phyloP scores from a whole-genome alignment of 2,797 vertebrate genomes.

The Anas flavirostris region DNA sequence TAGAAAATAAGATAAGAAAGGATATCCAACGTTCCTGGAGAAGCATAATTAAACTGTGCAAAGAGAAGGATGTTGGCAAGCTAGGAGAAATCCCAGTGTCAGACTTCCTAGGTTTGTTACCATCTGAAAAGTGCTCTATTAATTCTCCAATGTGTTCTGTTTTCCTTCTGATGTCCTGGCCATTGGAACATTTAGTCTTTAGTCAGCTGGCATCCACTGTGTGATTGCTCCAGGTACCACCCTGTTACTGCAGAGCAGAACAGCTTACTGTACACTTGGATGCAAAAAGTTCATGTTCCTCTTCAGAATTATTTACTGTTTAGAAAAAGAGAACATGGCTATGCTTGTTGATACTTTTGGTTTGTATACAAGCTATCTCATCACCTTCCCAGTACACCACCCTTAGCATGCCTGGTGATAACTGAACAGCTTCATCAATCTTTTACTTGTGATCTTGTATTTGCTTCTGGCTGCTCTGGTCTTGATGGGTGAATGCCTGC shows the following conservation, averaged over 20 bases:
- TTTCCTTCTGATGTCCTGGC: neutral
- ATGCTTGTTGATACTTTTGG: neutral
- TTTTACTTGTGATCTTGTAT: neutral
- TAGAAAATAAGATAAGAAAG: slow-evolving; percentile 73
- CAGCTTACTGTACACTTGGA: neutral
- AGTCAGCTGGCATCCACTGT: neutral
- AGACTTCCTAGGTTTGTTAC: slow-evolving; percentile 73
- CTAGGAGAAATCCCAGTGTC: slow-evolving; percentile 63
- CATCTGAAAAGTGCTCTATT: neutral
- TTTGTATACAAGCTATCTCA: neutral
- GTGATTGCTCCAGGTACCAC: neutral
- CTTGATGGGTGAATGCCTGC: neutral
- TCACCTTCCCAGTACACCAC: neutral
- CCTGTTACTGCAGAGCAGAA: neutral
- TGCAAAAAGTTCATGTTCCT: neutral
- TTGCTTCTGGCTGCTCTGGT: neutral
- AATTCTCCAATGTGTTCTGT: neutral
- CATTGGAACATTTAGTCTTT: neutral
- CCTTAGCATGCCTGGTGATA: neutral
- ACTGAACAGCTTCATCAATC: neutral
- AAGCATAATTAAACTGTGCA: slow-evolving; percentile 76
- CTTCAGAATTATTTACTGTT: neutral
- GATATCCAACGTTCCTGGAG: slow-evolving; percentile 77
- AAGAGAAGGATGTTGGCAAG: slow-evolving; percentile 63
- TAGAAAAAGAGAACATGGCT: neutral